Evolutionary conservation across 2,888 invertebrate species (phyloP), one percentile per base, ranked within the genome.

Genomic region (Heteromyza rotundicornis): DNA sequence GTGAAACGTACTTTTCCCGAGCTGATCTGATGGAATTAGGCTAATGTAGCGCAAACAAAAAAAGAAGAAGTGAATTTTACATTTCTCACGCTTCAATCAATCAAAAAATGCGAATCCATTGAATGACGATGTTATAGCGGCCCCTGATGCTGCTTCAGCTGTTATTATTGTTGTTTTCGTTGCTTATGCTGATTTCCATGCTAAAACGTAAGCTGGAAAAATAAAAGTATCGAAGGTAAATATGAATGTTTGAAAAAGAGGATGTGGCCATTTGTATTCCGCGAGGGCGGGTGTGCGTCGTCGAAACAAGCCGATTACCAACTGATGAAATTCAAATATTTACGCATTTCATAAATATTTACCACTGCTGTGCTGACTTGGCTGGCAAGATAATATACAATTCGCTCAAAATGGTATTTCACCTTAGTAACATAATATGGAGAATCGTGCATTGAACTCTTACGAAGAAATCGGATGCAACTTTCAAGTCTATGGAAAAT

Each of bases 71-170:
- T 73, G 76, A 76, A 75, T 75, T 77, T 77, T 71, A 70, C 70
- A 76, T 77, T 77, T 72, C 72, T 76, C 73, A 77, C 71, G 75
- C 77, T 76, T 77, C 75, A 77, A 77, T 76, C 75, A 77, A 76
- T 76, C 75, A 77, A 73, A 72, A 77, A 74, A 73, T 74, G 68
- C 73, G 73, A 75, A 40, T 40, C 19, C 19, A 47, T n/a, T 7
- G 40, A 40, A 40, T 40, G 3, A 40, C 40, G n/a, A n/a, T n/a
- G n/a, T 3, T 40, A n/a, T n/a, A n/a, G n/a, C n/a, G n/a, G n/a
- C n/a, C n/a, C n/a, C n/a, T n/a, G n/a, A n/a, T n/a, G n/a, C n/a
- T n/a, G 27, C 19, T 20, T 2, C 19, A 5, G 47, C 3, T 47
- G 47, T 47, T 47, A 2, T 47, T 20, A 7, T 5, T 47, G 47